A percentile compares a stretch with the other conserved stretches of the same genome.
Conservation (phyloP, 2,113 vertebrate genomes). For the Istiophorus platypterus region DNA sequence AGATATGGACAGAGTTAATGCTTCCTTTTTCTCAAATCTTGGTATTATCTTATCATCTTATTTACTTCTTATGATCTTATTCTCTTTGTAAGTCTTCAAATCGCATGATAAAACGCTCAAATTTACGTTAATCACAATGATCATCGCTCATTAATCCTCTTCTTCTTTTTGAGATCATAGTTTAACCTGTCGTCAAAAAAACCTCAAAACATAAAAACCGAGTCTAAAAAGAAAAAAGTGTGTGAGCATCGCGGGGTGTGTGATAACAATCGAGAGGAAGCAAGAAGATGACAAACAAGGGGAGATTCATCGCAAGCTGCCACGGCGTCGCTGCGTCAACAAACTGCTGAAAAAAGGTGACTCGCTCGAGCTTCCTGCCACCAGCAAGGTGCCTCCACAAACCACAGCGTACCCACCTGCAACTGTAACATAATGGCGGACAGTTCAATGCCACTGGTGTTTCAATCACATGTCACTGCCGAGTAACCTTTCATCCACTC, state of each 20-base stretch:
- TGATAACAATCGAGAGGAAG: constrained; percentile 19
- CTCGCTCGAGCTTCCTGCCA: constrained; percentile 57
- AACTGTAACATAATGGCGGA: constrained; percentile 7
- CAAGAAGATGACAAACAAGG: constrained; percentile 32
- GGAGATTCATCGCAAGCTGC: neutral
- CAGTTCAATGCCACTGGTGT: neutral
- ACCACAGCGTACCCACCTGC: constrained; percentile 10
- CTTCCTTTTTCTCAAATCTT: neutral
- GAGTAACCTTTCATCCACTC: neutral
- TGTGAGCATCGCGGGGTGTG: neutral
- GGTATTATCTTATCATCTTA: neutral
- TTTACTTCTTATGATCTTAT: too few relatives aligned
- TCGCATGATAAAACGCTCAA: too few relatives aligned
- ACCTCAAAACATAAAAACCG: neutral
- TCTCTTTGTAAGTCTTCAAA: too few relatives aligned
- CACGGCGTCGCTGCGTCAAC: neutral
- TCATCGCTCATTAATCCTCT: neutral
- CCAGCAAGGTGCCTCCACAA: neutral
- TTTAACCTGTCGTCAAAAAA: neutral
- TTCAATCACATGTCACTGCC: neutral
- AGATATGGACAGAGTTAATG: too few relatives aligned
- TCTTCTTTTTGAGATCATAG: neutral
- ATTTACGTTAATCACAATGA: neutral
- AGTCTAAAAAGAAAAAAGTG: neutral
- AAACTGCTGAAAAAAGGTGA: constrained; percentile 20